Percentiles rank a stretch among this genome's conserved stretches.
Evolutionary conservation across 2,797 vertebrate species (phyloP).

Genomic region (Sebastes minor): DNA sequence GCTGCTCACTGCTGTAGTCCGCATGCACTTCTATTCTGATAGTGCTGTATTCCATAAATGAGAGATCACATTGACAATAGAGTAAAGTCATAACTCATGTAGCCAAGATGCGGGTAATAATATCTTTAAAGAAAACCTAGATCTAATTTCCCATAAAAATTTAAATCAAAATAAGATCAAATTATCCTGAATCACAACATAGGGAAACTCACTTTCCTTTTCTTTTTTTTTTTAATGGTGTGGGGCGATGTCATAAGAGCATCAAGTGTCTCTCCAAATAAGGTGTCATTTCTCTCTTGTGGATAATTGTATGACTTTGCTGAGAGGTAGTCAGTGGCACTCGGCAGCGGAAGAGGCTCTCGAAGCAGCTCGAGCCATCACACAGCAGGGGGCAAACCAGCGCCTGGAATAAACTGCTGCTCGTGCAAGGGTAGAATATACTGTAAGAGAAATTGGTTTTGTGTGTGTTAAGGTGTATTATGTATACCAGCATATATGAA

Average conservation of each 20-base stretch:
- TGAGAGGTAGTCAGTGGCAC: background rate
- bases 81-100: background rate
- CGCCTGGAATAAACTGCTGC: conserved; percentile 52
- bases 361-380: conserved; percentile 45
- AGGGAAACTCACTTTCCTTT: background rate
- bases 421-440: background rate
- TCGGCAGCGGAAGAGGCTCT: background rate
- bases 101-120: background rate
- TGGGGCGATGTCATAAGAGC: background rate
- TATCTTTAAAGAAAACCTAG: background rate
- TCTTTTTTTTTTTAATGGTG: background rate
- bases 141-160: background rate
- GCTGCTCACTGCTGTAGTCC: background rate
- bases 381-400: conserved; percentile 77
- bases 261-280: background rate
- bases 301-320: conserved; percentile 6
- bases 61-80: conserved; percentile 18
- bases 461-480: conserved; percentile 18
- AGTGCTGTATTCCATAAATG: conserved; percentile 3
- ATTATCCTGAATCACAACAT: background rate
- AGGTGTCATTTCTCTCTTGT: background rate
- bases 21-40: background rate
- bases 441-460: conserved; percentile 8
- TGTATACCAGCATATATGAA: conserved; percentile 19
- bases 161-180: background rate